Percentiles rank a stretch among this genome's conserved stretches.
These are phyloP conservation scores for Adoxophyes honmai DNA, from an alignment of 1,140 invertebrate species.

Conservation along the genomic window DNA sequence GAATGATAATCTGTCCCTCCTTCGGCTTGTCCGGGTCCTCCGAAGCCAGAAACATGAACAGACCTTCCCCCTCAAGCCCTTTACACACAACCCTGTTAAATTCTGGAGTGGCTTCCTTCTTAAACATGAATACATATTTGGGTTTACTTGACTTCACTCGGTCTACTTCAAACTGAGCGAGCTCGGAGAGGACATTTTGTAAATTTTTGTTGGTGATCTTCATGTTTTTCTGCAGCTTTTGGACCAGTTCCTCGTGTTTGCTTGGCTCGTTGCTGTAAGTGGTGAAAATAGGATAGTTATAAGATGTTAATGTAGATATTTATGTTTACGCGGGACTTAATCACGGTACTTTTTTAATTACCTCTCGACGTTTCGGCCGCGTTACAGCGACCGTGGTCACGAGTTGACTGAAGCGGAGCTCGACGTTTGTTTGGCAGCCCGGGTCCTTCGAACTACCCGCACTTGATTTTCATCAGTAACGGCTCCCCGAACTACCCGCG, in stretches of 20 bases:
- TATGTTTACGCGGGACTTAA: no score
- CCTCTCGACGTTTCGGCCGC: no score
- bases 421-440: no score
- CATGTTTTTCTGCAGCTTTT: constrained; percentile 84
- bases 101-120: constrained; percentile 85
- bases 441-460: no score
- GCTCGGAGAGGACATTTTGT: constrained; percentile 80
- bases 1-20: constrained; percentile 81
- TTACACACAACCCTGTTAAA: constrained; percentile 83
- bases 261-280: constrained; percentile 81
- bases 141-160: constrained; percentile 77
- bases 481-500: no score
- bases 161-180: constrained; percentile 81
- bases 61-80: constrained; percentile 76
- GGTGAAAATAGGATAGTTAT: background rate
- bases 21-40: constrained; percentile 84
- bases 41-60: constrained; percentile 82
- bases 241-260: constrained; percentile 83
- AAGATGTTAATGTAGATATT: background rate
- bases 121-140: constrained; percentile 79
- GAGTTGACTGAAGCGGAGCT: no score
- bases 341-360: no score
- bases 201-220: constrained; percentile 82
- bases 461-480: no score
- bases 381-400: no score